Conservation (phyloP, 2,113 vertebrate genomes). For the Gavialis gangeticus region DNA sequence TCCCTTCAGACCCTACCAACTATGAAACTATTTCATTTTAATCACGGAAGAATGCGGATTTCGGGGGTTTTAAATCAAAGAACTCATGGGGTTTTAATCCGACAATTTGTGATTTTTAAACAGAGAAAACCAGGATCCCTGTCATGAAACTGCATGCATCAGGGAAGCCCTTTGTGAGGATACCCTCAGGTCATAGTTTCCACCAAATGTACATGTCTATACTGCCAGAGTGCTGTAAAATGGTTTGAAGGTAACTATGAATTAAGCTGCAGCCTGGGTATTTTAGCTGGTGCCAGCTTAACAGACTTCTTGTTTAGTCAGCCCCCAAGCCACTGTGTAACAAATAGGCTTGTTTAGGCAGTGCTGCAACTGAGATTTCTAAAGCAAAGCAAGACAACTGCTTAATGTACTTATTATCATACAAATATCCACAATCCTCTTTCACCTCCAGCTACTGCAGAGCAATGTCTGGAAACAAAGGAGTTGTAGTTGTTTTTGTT, state of each 20-base stretch:
- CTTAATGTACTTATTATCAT: neutral
- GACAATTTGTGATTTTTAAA: too few relatives aligned
- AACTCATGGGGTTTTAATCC: too few relatives aligned
- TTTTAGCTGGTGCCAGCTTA: neutral
- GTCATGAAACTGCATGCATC: neutral
- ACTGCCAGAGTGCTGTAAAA: neutral
- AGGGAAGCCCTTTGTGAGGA: neutral
- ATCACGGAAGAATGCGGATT: too few relatives aligned
- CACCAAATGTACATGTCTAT: neutral
- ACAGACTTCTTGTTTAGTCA: neutral
- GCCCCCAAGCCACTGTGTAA: neutral
- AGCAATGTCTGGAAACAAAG: neutral
- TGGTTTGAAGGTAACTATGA: neutral
- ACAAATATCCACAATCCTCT: neutral
- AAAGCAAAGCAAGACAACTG: neutral
- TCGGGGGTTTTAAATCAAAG: too few relatives aligned
- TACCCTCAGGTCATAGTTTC: neutral
- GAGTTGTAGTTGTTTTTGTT: neutral
- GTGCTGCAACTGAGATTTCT: neutral
- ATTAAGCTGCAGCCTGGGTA: neutral
- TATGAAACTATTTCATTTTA: too few relatives aligned
- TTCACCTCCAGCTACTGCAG: neutral
- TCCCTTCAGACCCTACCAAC: too few relatives aligned
- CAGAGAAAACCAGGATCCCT: too few relatives aligned
- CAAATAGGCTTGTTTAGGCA: neutral